Evolutionary conservation across 2,113 vertebrate genomes (phyloP), one percentile per base, ranked within the genome.

Genomic region (Furnarius figulus): DNA sequence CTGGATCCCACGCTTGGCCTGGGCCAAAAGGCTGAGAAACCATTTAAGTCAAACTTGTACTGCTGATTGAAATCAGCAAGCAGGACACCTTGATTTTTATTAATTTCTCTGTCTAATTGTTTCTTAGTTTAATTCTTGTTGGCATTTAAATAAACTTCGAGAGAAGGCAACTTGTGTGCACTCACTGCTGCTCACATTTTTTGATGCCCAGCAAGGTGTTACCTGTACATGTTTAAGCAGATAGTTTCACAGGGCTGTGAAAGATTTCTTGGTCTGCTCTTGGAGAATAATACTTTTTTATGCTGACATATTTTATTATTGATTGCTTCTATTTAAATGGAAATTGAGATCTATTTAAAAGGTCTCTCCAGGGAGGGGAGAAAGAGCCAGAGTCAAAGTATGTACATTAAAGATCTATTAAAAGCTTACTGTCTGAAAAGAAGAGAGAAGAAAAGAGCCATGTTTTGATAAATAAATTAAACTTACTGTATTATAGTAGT

Each of bases 241-340:
- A 20, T 12, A 47, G 20, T 61, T 72, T 39, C 25, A 28, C 33
- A 18, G 25, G 6, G 23, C 65, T 77, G 17, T 25, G 31, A 22
- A 35, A 81, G 35, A 31, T 67, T 71, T 77, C n/a, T 65, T 78
- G 76, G 31, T 81, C 68, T 83, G 58, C 39, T 83, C 12, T 72
- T 61, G 82, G 47, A 65, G 59, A 82, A 30, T 31, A 79, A 59
- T 46, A 27, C 17, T 4, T 42, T 50, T 40, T 90, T 71, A 49
- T 53, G 71, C 81, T 73, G 63, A 18, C 4, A 5, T 52, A 30
- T 63, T 88, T 90, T 78, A 25, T 78, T 93, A 95, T 85, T 68
- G 91, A 93, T 92, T 47, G 42, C 62, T 94, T 87, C 62, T 61
- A 39, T 87, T 89, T 84, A 63, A 91, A 55, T 91, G 73, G 80